Evolutionary conservation across 2,888 invertebrate genomes (phyloP).

Genomic region (Nycteola revayana): DNA sequence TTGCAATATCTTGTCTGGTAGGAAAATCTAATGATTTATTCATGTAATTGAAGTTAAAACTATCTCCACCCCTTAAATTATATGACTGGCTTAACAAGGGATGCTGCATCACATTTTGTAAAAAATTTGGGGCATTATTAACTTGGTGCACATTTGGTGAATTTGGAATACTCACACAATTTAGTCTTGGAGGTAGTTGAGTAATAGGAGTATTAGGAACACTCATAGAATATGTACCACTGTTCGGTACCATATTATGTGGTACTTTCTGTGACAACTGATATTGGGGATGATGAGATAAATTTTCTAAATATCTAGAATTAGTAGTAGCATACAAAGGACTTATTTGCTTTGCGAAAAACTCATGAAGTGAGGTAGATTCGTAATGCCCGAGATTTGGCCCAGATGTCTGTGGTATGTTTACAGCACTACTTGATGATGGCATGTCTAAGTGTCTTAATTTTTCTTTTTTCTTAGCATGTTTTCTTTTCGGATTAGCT

Average conservation of each 20-base stretch:
- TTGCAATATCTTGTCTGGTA: slow-evolving; percentile 9
- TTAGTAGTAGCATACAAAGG: slow-evolving; percentile 56
- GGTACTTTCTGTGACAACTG: slow-evolving; percentile 41
- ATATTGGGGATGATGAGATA: slow-evolving; percentile 63
- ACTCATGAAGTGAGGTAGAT: slow-evolving; percentile 47
- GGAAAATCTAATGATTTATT: slow-evolving; percentile 2
- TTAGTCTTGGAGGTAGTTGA: slow-evolving; percentile 20
- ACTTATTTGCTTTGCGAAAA: slow-evolving; percentile 50
- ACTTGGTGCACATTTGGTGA: slow-evolving; percentile 36
- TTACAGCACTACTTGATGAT: slow-evolving; percentile 22
- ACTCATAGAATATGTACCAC: slow-evolving; percentile 31
- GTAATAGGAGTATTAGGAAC: slow-evolving; percentile 43
- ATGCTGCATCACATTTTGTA: slow-evolving; percentile 71
- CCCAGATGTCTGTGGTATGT: slow-evolving; percentile 29
- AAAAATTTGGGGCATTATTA: slow-evolving; percentile 46
- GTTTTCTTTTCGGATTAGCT: slow-evolving; percentile 46
- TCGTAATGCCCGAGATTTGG: slow-evolving; percentile 18
- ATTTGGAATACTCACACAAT: slow-evolving; percentile 36
- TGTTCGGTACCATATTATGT: slow-evolving; percentile 1
- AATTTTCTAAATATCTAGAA: slow-evolving; percentile 64
- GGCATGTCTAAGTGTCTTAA: slow-evolving; percentile 53
- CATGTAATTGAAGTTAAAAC: slow-evolving; percentile 6
- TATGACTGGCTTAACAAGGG: slow-evolving; percentile 57
- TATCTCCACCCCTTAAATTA: slow-evolving; percentile 26
- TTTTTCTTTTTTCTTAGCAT: slow-evolving; percentile 55